These are phyloP conservation scores for Poecilobothrus nobilitatus DNA, from an alignment of 2,888 invertebrate genomes.

Conservation along the genomic window DNA sequence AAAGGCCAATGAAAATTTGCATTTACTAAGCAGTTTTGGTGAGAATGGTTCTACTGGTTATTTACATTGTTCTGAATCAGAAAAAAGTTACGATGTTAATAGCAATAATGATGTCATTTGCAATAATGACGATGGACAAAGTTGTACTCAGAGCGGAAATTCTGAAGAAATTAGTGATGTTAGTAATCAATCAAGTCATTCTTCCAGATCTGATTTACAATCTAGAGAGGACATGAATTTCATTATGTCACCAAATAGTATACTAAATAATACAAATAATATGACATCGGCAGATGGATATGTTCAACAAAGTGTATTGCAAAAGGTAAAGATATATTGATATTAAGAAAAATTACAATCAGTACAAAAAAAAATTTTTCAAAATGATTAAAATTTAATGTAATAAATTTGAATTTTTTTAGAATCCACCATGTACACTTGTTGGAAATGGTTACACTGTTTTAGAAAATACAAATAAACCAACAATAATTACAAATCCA, in stretches of 20 bases:
- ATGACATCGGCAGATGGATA: slow-evolving; percentile 24
- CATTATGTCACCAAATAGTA: neutral
- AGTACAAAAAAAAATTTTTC: neutral
- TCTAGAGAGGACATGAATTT: slow-evolving; percentile 12
- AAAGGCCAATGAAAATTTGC: slow-evolving; percentile 24
- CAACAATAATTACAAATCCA: slow-evolving; percentile 12
- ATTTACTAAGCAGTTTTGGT: slow-evolving; percentile 22
- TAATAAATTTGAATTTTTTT: neutral
- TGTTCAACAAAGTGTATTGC: slow-evolving; percentile 27
- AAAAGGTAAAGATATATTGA: too few relatives aligned
- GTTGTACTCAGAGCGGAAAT: slow-evolving; percentile 25
- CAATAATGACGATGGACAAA: slow-evolving; percentile 23
- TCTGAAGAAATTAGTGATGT: slow-evolving; percentile 29
- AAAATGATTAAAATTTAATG: neutral
- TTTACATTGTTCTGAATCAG: slow-evolving; percentile 17
- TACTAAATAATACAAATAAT: slow-evolving; percentile 13
- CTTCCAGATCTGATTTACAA: slow-evolving; percentile 20
- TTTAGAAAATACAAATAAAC: slow-evolving; percentile 19
- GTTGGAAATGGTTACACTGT: slow-evolving; percentile 20
- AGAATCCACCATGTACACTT: slow-evolving; percentile 16
- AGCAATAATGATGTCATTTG: slow-evolving; percentile 20
- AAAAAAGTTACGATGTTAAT: slow-evolving; percentile 21
- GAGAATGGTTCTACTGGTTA: slow-evolving; percentile 19
- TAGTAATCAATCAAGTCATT: slow-evolving; percentile 22
- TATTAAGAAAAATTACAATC: neutral